Base-by-base conservation (phyloP, 2,113 vertebrate genomes). In the Etheostoma cragini region DNA sequence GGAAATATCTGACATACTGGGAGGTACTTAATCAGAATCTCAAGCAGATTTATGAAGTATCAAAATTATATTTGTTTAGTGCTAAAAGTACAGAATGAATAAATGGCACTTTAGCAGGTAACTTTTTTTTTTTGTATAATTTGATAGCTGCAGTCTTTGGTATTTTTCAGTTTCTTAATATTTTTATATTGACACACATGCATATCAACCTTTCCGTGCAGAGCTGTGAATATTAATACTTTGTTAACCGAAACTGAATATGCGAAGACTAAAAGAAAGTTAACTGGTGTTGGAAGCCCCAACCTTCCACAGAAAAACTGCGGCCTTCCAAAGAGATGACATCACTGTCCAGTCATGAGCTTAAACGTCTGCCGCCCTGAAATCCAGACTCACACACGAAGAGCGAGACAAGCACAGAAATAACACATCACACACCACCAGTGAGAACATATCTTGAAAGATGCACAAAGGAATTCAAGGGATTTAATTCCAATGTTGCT, bases 281-380 rank as follows among this genome's bases (percentile, higher is more conserved):
- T 45, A 22, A 66, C 22, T 54, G 35, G 47, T 49, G 19, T 71
- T 46, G 21, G 8, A 72, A 22, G 14, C 4, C 19, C 3, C 21
- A 3, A 22, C 5, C 21, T 56, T 72, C 22, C 42, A 64, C 33
- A 50, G 62, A 78, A 63, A 78, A 72, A 62, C 22, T 7, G 61
- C 72, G 21, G 22, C 72, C 71, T 76, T 79, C 80, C 54, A 80
- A 54, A 84, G 69, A 2, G n/a, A 88, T 90, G 84, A 91, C 87
- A 70, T 91, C 85, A 88, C 49, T 72, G 33, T n/a, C 42, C 66
- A 85, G 87, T 45, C 84, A 79, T 83, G 82, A 83, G 71, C 78
- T 73, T n/a, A 62, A 83, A 78, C 53, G 66, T 77, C 82, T 85
- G 77, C 81, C 50, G 33, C 50, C 70, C 65, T 47, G 35, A 67